Conservation (phyloP, 2,797 vertebrate genomes). For the Sebastes trivittatus region DNA sequence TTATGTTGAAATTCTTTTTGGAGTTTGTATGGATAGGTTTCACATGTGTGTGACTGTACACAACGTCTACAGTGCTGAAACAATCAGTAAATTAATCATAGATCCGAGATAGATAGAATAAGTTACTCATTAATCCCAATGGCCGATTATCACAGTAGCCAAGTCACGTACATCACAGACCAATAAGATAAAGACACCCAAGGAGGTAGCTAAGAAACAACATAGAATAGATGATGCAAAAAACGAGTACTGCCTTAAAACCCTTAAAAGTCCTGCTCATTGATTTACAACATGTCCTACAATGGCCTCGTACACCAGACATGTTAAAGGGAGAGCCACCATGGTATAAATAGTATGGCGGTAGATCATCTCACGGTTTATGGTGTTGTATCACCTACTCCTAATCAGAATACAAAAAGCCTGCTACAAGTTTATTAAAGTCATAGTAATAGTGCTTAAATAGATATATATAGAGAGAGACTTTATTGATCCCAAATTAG, state of each 20-base stretch:
- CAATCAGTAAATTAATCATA: neutral
- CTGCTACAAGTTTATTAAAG: neutral
- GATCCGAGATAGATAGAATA: neutral
- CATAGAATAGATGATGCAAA: neutral
- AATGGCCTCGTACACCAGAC: neutral
- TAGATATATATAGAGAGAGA: no score
- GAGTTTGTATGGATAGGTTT: neutral
- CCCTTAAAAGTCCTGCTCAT: neutral
- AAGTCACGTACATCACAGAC: neutral
- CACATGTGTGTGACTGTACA: neutral
- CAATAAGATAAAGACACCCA: neutral
- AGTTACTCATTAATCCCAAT: neutral
- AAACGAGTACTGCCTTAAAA: neutral
- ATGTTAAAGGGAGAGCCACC: neutral
- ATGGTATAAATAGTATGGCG: neutral
- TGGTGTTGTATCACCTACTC: neutral
- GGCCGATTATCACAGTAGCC: neutral
- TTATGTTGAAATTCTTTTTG: slow-evolving; percentile 17
- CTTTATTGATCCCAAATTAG: no score
- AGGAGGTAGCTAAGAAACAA: neutral
- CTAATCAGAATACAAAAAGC: neutral
- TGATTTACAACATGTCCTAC: neutral
- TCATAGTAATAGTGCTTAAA: neutral
- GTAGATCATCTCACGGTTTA: neutral
- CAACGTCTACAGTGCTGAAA: neutral